A percentile compares a stretch with the other conserved stretches of the same genome.
These are phyloP conservation scores for Sylvia atricapilla DNA, from an alignment of 2,113 vertebrate species.

Conservation along the genomic window DNA sequence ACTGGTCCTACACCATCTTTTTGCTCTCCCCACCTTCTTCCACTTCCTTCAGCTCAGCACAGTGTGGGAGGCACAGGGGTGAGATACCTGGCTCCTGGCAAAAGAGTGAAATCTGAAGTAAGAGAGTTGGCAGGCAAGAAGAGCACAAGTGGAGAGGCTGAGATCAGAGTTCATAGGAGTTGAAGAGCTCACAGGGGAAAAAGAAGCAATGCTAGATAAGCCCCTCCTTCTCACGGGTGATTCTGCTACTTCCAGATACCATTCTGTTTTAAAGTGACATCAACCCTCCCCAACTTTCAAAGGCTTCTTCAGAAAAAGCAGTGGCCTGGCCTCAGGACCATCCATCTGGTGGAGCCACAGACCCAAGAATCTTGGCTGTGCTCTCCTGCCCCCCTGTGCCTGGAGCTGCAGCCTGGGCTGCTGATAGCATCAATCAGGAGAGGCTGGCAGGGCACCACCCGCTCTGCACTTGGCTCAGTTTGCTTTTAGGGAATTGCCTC, in stretches of 20 bases:
- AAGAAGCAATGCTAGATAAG: not conserved
- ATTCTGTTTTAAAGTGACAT: not conserved
- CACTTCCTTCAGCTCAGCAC: not conserved
- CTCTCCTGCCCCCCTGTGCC: not conserved
- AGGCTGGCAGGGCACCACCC: not conserved
- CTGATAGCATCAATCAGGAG: not conserved
- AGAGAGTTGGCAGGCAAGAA: not conserved
- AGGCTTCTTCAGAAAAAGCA: not conserved
- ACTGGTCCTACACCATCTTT: not conserved
- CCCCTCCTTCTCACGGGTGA: not conserved
- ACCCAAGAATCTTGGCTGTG: not conserved
- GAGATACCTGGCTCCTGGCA: not conserved
- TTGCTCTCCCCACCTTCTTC: not conserved
- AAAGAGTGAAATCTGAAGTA: not conserved
- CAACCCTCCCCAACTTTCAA: not conserved
- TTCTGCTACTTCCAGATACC: not conserved
- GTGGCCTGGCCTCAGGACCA: not conserved
- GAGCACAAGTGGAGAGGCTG: not conserved
- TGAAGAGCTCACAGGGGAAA: not conserved
- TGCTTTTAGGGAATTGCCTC: not conserved
- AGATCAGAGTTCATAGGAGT: not conserved
- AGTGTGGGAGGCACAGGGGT: not conserved
- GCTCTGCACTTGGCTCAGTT: not conserved
- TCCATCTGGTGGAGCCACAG: conserved; percentile 42
- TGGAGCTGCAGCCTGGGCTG: not conserved